Evolutionary conservation across 2,797 vertebrate species (phyloP).

Genomic region (Ciconia nigra): DNA sequence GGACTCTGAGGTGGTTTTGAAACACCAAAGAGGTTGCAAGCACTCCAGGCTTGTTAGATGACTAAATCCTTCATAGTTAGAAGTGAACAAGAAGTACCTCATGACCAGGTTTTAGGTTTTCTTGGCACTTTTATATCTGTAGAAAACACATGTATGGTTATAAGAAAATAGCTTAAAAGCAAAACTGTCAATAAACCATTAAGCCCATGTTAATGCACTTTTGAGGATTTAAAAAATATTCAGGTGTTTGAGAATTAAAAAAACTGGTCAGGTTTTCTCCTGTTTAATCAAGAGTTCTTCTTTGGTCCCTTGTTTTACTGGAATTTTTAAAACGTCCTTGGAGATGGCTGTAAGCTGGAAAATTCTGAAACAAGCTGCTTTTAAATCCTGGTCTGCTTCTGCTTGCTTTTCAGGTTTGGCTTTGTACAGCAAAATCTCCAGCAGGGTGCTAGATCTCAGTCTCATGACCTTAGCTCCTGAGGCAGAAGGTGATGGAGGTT

Average conservation of each 20-base stretch:
- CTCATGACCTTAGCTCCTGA: background rate
- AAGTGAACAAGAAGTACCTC: background rate
- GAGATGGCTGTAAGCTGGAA: background rate
- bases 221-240: background rate
- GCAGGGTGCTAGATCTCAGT: background rate
- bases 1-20: background rate
- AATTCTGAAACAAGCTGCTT: background rate
- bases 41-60: background rate
- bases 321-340: background rate
- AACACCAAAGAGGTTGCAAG: background rate
- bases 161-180: background rate
- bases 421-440: rapidly evolving
- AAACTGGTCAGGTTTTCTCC: background rate
- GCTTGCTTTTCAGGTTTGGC: background rate
- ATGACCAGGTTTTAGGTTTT: background rate
- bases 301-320: background rate
- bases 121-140: background rate
- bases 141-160: background rate
- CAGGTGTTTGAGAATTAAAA: background rate
- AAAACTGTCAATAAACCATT: background rate
- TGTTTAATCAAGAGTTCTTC: background rate
- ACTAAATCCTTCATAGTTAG: background rate
- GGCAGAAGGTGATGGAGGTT: background rate
- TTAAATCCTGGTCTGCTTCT: background rate
- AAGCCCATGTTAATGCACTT: background rate